phyloP scores from a whole-genome alignment of 2,888 invertebrate genomes.

The Corbicula japonica region DNA sequence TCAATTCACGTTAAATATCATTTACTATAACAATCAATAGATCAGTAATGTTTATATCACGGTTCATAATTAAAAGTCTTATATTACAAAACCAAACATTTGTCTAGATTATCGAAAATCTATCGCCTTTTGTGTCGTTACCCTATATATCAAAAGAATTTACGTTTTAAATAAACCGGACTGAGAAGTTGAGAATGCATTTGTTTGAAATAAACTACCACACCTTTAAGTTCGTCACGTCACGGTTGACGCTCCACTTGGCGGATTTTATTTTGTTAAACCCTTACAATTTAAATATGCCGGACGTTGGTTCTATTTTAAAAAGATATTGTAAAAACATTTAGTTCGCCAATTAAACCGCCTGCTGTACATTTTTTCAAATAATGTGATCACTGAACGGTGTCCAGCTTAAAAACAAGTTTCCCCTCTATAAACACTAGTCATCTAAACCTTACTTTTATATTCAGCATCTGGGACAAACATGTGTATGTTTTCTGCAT shows the following conservation, averaged over 20 bases:
- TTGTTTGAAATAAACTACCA: not conserved
- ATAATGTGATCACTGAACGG: conserved; percentile 28
- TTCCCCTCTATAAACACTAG: not conserved
- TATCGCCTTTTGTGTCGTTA: not conserved
- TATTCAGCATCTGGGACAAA: not conserved
- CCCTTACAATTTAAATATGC: not conserved
- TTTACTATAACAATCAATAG: too few species aligned
- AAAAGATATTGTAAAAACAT: conserved; percentile 17
- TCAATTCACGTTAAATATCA: too few species aligned
- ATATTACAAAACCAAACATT: too few species aligned
- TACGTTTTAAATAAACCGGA: not conserved
- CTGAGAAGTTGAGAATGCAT: not conserved
- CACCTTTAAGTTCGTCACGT: conserved; percentile 17
- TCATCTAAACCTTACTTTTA: not conserved
- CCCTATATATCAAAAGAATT: not conserved
- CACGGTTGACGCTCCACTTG: conserved; percentile 10
- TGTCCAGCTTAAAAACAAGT: conserved; percentile 10
- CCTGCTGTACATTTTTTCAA: conserved; percentile 14
- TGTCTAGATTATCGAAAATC: conserved; percentile 14
- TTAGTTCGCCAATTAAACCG: conserved; percentile 24
- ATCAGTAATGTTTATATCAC: too few species aligned
- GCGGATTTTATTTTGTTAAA: conserved; percentile 17
- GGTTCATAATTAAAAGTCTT: too few species aligned
- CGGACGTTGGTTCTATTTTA: not conserved
- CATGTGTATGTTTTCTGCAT: not conserved